phyloP scores from a whole-genome alignment of 2,113 vertebrate genomes.

The Mellivora capensis region DNA sequence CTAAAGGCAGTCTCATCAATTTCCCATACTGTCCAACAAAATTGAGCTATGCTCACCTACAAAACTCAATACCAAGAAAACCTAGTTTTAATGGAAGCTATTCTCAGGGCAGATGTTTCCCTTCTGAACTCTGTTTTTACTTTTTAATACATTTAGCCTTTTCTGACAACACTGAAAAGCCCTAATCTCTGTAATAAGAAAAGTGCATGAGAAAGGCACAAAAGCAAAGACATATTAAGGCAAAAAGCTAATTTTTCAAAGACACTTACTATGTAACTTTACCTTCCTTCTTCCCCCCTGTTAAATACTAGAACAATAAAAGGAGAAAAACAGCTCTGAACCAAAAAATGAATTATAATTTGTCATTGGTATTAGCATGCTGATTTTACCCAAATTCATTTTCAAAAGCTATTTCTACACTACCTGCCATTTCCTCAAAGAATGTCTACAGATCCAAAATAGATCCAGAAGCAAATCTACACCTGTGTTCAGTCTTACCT shows the following conservation, averaged over 20 bases:
- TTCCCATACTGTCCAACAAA: slow-evolving; percentile 9
- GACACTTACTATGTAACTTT: slow-evolving; percentile 38
- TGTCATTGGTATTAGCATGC: not conserved
- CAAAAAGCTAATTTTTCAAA: slow-evolving; percentile 52
- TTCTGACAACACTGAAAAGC: not conserved
- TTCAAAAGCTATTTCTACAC: slow-evolving; percentile 41
- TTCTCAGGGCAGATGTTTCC: not conserved
- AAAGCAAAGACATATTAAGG: slow-evolving; percentile 28
- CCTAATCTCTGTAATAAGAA: slow-evolving; percentile 32
- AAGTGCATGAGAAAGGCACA: not conserved
- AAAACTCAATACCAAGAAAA: slow-evolving; percentile 13
- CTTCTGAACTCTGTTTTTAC: not conserved
- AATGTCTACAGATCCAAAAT: slow-evolving; percentile 31
- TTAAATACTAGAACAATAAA: slow-evolving; percentile 48
- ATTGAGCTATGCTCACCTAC: not conserved
- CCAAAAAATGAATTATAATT: slow-evolving; percentile 51
- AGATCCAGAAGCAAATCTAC: not conserved
- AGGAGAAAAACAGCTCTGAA: slow-evolving; percentile 33
- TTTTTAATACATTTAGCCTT: slow-evolving; percentile 41
- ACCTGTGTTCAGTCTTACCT: not conserved
- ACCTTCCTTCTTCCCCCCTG: not conserved
- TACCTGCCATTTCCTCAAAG: slow-evolving; percentile 25
- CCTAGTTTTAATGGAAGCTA: not conserved
- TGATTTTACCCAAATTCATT: slow-evolving; percentile 58
- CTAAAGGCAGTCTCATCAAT: not conserved